Base-by-base conservation (phyloP, 2,888 invertebrate genomes). In the Metalampra italica region DNA sequence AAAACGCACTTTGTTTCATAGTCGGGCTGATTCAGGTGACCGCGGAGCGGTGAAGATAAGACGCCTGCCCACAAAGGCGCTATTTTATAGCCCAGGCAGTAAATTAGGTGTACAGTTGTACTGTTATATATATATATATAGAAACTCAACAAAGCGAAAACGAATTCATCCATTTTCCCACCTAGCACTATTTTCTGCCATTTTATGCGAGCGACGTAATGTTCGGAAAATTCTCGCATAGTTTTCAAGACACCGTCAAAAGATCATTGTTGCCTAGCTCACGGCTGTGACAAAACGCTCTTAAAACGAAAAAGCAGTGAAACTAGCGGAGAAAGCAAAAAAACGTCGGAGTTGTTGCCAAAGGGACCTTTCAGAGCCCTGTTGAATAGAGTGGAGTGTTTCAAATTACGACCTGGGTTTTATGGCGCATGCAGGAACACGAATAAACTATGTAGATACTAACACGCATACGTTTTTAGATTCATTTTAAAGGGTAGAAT, bases 221-320 rank as follows among this genome's bases (percentile, higher is more conserved):
- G 64, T 61, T 38, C 50, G 50, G 61, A 75, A 71, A 54, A 53
- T 64, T 64, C 61, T 64, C 58, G 66, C 65, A 60, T 56, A 66
- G 68, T 66, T 69, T 62, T 63, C 55, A 68, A 72, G 65, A 64
- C 68, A 65, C 68, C 68, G 76, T 83, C 78, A 82, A 85, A 84
- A 82, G 82, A 77, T 76, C 79, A 83, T 82, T 84, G 84, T 85
- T 70, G 61, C 36, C 60, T 54, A 56, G 64, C 71, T 64, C 62
- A 67, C 71, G 66, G 63, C 68, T 75, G 76, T 75, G 62, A 71
- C 72, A 48, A 74, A 78, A 78, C 71, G 68, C 68, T 68, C 74
- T 72, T 64, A 62, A 65, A 73, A 68, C 59, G 60, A 53, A 54
- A 65, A 64, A 29, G 47, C 47, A 32, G 38, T 22, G 39, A 12